phyloP scores from a whole-genome alignment of 2,888 invertebrate species.

The Melanostoma scalare region DNA sequence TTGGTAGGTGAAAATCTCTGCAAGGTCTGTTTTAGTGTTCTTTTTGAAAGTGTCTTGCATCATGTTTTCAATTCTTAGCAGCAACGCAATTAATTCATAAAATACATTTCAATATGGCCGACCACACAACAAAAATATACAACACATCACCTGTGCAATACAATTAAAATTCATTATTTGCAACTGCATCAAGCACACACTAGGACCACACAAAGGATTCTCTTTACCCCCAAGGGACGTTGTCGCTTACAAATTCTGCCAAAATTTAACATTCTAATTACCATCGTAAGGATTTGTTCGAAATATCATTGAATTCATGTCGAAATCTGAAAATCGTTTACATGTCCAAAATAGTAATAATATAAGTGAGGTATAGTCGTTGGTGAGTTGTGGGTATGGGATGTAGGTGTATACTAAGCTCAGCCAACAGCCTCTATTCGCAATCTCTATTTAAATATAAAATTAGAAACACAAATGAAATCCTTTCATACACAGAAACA shows the following conservation, averaged over 20 bases:
- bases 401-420: neutral
- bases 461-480: slow-evolving; percentile 64
- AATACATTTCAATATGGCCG: slow-evolving; percentile 34
- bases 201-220: slow-evolving; percentile 17
- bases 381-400: too few relatives aligned
- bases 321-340: slow-evolving; percentile 53
- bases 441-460: slow-evolving; percentile 56
- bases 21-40: too few relatives aligned
- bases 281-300: slow-evolving; percentile 53
- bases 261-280: slow-evolving; percentile 54
- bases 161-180: slow-evolving; percentile 56
- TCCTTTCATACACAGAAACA: slow-evolving; percentile 55
- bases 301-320: slow-evolving; percentile 54
- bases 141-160: slow-evolving; percentile 34
- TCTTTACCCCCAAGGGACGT: slow-evolving; percentile 16
- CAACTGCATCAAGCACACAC: slow-evolving; percentile 23
- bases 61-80: slow-evolving; percentile 7
- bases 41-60: neutral
- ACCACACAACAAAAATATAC: neutral
- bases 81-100: slow-evolving; percentile 31
- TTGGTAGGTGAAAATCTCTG: too few relatives aligned
- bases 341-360: slow-evolving; percentile 49
- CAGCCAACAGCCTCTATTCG: neutral
- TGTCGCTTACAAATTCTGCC: slow-evolving; percentile 33
- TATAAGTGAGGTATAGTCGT: neutral